A percentile compares a stretch with the other conserved stretches of the same genome.
These are phyloP conservation scores for Cerceris rybyensis DNA, from an alignment of 2,888 invertebrate species.

Conservation along the genomic window DNA sequence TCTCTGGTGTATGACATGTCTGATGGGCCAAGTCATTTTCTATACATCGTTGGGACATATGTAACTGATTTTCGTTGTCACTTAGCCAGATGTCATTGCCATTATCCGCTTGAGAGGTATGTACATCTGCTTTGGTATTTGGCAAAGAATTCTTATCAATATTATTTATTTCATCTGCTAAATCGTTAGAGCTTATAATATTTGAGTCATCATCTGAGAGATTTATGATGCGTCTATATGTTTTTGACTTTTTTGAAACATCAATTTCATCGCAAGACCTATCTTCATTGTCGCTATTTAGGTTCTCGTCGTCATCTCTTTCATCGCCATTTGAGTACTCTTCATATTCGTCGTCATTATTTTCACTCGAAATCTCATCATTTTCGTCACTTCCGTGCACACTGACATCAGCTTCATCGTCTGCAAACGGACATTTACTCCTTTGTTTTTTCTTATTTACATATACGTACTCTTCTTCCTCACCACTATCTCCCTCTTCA, in stretches of 20 bases:
- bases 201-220: constrained; percentile 45
- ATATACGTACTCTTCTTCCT: constrained; percentile 78
- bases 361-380: constrained; percentile 77
- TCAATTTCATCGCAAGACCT: constrained; percentile 58
- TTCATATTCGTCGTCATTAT: too few species aligned
- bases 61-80: constrained; percentile 53
- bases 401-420: constrained; percentile 83
- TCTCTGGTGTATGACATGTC: constrained; percentile 67
- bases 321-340: constrained; percentile 47
- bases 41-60: constrained; percentile 44
- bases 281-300: constrained; percentile 56
- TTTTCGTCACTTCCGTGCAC: constrained; percentile 83
- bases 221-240: constrained; percentile 24
- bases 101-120: constrained; percentile 64
- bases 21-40: constrained; percentile 50
- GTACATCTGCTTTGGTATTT: constrained; percentile 55
- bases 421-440: constrained; percentile 77
- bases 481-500: constrained; percentile 69
- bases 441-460: constrained; percentile 64
- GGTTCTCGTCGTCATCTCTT: constrained; percentile 64
- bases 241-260: constrained; percentile 39
- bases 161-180: constrained; percentile 9
- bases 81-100: constrained; percentile 51
- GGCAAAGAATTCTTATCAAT: constrained; percentile 34
- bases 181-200: constrained; percentile 24